These are phyloP conservation scores for Nebria brevicollis DNA, from an alignment of 2,888 invertebrate species.

Conservation along the genomic window DNA sequence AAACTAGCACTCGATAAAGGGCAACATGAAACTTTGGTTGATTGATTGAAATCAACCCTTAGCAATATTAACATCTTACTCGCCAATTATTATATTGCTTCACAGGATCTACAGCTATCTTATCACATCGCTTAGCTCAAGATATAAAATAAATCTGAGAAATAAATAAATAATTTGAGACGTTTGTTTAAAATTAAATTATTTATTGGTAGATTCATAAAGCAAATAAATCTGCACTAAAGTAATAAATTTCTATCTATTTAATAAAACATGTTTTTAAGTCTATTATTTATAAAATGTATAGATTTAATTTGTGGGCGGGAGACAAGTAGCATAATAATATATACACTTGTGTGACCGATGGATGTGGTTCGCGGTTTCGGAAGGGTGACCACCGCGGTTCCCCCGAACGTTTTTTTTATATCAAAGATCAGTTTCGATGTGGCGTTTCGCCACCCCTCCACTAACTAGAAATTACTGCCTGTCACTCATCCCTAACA, in stretches of 20 bases:
- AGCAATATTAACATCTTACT: not conserved
- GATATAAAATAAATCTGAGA: too few relatives aligned
- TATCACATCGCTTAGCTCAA: not conserved
- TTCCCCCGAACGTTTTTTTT: conserved; percentile 20
- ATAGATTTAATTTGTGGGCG: not conserved
- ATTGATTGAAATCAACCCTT: not conserved
- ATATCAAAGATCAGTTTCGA: conserved; percentile 38
- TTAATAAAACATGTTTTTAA: too few relatives aligned
- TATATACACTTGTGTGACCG: not conserved
- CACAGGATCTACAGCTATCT: not conserved
- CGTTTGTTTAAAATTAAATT: too few relatives aligned
- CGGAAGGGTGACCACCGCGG: conserved; percentile 24
- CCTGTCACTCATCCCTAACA: conserved; percentile 42
- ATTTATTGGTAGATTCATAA: too few relatives aligned
- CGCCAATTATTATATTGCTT: not conserved
- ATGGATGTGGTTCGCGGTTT: not conserved
- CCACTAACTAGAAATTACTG: conserved; percentile 39
- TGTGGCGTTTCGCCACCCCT: conserved; percentile 28
- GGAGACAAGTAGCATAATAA: not conserved
- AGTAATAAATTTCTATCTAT: too few relatives aligned
- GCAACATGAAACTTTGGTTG: not conserved
- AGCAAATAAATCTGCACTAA: too few relatives aligned
- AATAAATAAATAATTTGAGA: too few relatives aligned
- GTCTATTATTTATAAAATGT: too few relatives aligned
- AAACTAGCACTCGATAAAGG: conserved; percentile 1